Evolutionary conservation across 1,140 invertebrate genomes (phyloP), one percentile per base, ranked within the genome.

Genomic region (Microplitis demolitor): DNA sequence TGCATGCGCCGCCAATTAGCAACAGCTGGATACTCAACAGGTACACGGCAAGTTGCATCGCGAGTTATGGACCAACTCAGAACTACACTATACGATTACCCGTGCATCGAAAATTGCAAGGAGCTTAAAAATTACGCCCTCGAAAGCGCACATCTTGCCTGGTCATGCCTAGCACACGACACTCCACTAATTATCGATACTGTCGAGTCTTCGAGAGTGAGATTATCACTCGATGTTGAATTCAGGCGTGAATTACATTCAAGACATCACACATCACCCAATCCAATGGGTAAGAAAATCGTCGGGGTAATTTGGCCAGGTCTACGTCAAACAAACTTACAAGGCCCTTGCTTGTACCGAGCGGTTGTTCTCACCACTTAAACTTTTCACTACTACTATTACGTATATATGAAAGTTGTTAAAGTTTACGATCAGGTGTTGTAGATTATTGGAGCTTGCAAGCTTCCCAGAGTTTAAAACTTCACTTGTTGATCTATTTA

Each of bases 221-320:
- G 75, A 24, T 73, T 76, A 14, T 39, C 35, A 4, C 31, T 8
- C 8, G 39, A 13, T 37, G n/a, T 74, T 5, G 79, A 83, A n/a
- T 93, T 91, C 78, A 80, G 88, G 51, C 76, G 86, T 16, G 90
- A 93, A 13, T 68, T 89, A 6, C 92, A 93, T 78, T 88, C 90
- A 0, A 86, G 92, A 14, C 92, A 91, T 79, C 91, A 92, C 74
- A 85, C 89, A 0, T 92, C 92, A 0, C 75, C 81, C 0, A 88
- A 92, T 77, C 83, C 86, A 2, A 86, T 89, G 4, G 89, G 87
- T 3, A 87, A 87, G 58, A 84, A 83, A 63, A 91, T 94, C 67
- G 88, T 89, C 71, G 90, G 89, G 13, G 92, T 92, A 73, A 78
- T 94, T n/a, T 94, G 93, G 93, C 93, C 93, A 2, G 89, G 91